phyloP scores from a whole-genome alignment of 2,888 invertebrate genomes.

The Pristionchus fissidentatus region DNA sequence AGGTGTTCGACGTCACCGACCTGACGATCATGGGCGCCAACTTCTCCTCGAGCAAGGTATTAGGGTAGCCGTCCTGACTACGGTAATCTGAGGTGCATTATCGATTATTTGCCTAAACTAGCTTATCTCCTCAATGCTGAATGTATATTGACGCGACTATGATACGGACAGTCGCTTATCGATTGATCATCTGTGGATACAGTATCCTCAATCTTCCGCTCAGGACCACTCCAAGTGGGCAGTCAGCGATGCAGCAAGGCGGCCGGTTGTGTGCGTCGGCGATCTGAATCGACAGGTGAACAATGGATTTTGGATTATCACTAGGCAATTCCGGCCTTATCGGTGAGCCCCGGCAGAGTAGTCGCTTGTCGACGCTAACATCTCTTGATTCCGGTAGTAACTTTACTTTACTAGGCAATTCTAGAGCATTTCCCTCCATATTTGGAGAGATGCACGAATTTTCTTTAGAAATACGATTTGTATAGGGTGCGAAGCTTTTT shows the following conservation, averaged over 20 bases:
- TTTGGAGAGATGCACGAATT: too few relatives aligned
- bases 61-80: not conserved
- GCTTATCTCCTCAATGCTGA: not conserved
- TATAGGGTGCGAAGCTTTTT: not conserved
- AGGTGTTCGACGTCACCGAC: slow-evolving; percentile 63
- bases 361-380: too few relatives aligned
- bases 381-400: too few relatives aligned
- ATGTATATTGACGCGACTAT: not conserved
- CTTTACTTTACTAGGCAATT: too few relatives aligned
- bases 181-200: not conserved
- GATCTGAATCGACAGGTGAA: slow-evolving; percentile 69
- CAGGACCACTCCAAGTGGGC: slow-evolving; percentile 71
- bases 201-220: not conserved
- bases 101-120: too few relatives aligned
- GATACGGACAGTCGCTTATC: not conserved
- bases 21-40: slow-evolving; percentile 55
- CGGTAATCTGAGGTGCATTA: too few relatives aligned
- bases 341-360: too few relatives aligned
- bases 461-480: not conserved
- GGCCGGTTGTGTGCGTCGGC: slow-evolving; percentile 67
- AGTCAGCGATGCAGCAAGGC: slow-evolving; percentile 55
- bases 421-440: too few relatives aligned
- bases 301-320: not conserved
- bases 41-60: slow-evolving; percentile 58
- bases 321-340: not conserved